Evolutionary conservation across 2,113 vertebrate species (phyloP).

Genomic region (Pterocles gutturalis): DNA sequence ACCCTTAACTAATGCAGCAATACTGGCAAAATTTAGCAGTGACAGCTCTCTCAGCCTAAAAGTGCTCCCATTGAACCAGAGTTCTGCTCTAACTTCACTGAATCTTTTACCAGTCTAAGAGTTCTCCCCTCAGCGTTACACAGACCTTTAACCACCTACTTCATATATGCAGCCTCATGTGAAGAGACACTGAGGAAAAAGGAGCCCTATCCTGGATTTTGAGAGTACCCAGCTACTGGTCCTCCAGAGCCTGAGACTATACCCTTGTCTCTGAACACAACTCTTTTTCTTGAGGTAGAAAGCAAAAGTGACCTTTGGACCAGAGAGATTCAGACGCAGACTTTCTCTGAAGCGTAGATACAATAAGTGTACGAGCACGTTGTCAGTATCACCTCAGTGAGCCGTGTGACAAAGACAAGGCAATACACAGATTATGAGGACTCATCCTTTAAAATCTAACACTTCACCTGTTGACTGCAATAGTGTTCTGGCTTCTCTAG

Average conservation of each 20-base stretch:
- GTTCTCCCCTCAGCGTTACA: not conserved
- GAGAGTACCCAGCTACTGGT: not conserved
- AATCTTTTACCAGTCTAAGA: not conserved
- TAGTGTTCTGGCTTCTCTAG: not conserved
- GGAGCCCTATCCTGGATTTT: not conserved
- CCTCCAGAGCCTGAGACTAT: not conserved
- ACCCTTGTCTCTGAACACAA: not conserved
- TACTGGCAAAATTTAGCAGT: not conserved
- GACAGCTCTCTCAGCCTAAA: fast-evolving
- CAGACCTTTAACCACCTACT: not conserved
- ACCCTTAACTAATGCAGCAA: not conserved
- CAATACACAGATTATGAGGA: not conserved
- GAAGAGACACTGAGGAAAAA: not conserved
- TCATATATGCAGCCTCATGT: not conserved
- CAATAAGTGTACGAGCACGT: fast-evolving
- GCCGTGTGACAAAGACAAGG: not conserved
- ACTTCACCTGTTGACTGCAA: not conserved
- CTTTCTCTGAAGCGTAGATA: not conserved
- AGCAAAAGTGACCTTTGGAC: not conserved
- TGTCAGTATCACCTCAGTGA: not conserved
- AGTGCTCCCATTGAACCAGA: not conserved
- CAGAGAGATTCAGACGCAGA: not conserved
- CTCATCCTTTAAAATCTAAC: not conserved
- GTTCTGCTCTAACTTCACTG: not conserved
- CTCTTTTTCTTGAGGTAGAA: not conserved